Evolutionary conservation across 2,113 vertebrate genomes (phyloP).

Genomic region (Ornithorhynchus anatinus): DNA sequence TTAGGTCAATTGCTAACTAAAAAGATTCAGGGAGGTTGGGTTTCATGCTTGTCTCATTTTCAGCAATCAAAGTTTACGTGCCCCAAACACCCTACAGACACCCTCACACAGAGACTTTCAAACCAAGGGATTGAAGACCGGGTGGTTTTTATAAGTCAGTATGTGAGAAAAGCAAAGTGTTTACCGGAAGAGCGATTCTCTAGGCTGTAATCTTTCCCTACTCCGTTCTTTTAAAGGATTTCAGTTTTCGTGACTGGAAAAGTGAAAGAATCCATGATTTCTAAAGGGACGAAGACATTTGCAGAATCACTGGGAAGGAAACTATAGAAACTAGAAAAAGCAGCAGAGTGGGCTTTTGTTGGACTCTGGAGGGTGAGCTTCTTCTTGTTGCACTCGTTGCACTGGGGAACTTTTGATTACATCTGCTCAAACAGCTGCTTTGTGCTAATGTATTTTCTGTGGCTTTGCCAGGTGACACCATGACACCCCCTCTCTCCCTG

Average conservation of each 20-base stretch:
- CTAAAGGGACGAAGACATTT: constrained; percentile 52
- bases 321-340: constrained; percentile 22
- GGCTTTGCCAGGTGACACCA: constrained; percentile 62
- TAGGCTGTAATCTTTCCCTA: neutral
- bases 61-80: constrained; percentile 2
- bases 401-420: constrained; percentile 10
- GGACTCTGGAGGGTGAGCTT: constrained; percentile 34
- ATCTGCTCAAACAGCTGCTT: constrained; percentile 42
- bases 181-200: neutral
- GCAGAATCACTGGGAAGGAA: constrained; percentile 40
- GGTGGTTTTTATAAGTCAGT: neutral
- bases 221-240: constrained; percentile 35
- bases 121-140: neutral
- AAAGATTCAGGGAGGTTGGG: neutral
- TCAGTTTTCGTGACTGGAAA: constrained; percentile 43
- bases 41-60: neutral
- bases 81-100: neutral
- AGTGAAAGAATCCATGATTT: constrained; percentile 39
- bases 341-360: constrained; percentile 32
- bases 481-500: no score
- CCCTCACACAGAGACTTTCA: neutral
- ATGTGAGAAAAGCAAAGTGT: neutral
- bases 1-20: neutral
- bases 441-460: constrained; percentile 62
- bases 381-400: constrained; percentile 14